phyloP scores from a whole-genome alignment of 2,888 invertebrate genomes.

The Megastigmus dorsalis region DNA sequence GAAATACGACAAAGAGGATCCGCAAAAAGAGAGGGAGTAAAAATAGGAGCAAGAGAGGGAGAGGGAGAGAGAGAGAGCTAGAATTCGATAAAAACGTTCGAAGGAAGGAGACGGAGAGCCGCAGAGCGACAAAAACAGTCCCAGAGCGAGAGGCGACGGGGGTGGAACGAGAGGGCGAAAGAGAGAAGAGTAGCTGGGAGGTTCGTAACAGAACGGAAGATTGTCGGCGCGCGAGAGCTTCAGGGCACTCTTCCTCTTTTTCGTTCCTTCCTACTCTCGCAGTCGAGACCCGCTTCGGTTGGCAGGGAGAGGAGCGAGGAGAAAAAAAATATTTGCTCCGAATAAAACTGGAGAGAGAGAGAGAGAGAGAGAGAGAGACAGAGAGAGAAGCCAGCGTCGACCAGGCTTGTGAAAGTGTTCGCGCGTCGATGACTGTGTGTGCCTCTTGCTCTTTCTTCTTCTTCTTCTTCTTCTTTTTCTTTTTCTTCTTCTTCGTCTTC shows the following conservation, averaged over 20 bases:
- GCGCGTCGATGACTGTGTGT: conserved; percentile 8
- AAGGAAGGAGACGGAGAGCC: background rate
- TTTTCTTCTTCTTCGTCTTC: background rate
- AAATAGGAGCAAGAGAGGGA: conserved; percentile 3
- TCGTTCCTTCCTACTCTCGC: background rate
- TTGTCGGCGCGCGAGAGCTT: conserved; percentile 11
- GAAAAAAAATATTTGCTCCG: conserved; percentile 37
- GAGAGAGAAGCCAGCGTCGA: background rate
- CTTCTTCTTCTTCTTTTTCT: background rate
- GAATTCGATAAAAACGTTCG: conserved; percentile 1
- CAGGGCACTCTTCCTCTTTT: background rate
- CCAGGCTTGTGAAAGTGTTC: background rate
- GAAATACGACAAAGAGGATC: conserved; percentile 5
- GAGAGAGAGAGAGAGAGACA: background rate
- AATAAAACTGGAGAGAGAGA: conserved; percentile 3
- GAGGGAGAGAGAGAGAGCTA: background rate
- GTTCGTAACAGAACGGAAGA: conserved; percentile 18
- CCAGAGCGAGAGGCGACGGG: background rate
- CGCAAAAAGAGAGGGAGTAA: background rate
- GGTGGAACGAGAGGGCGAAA: background rate
- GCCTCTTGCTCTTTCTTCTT: background rate
- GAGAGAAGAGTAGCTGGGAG: conserved; percentile 1
- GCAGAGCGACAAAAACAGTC: conserved; percentile 11
- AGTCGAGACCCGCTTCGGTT: too few species aligned
- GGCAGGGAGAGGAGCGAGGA: background rate